Base-by-base conservation (phyloP, 2,888 invertebrate species). In the Nomada flava region DNA sequence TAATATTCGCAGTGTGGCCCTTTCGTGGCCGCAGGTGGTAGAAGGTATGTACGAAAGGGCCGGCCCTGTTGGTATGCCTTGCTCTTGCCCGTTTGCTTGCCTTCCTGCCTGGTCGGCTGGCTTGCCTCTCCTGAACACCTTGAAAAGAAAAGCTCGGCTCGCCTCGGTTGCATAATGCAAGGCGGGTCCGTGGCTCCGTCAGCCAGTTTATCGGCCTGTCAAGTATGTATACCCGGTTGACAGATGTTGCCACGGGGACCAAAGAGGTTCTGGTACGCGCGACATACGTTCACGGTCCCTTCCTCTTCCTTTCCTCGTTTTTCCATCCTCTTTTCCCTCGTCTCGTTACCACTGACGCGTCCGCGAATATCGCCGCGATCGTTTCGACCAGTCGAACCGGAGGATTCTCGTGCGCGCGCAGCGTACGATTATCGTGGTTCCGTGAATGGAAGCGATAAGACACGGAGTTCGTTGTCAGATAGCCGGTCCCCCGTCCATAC, bases 171-270 rank as follows among this genome's bases (percentile, higher is more conserved):
- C 86, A 89, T 88, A 89, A 89, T 88, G 81, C 88, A 86, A 90
- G 86, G 82, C 87, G 82, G 84, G 85, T 80, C 86, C 79, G 71
- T 76, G 83, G 73, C 82, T 89, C 79, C 77, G 82, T 89, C 90
- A 88, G 82, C 87, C 82, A 86, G 86, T 90, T 90, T 90, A 90
- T 90, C 89, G 86, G 82, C 76, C 84, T 89, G 84, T 87, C 88
- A 79, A 70, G 82, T 83, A 47, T 47, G 55, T 77, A 86, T 84
- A 64, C 74, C 83, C 79, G 82, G 85, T 88, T 89, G 89, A 89
- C 89, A 88, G 88, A 89, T 89, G 89, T 87, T 84, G 82, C 89
- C 84, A 79, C 72, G 76, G 69, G 81, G 76, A 76, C 79, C 79
- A 62, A 63, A 42, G 76, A 65, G 62, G 71, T 76, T 72, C 75